A percentile compares a stretch with the other conserved stretches of the same genome.
Evolutionary conservation across 2,888 invertebrate species (phyloP).

Genomic region (Amblyjoppa fuscipennis): DNA sequence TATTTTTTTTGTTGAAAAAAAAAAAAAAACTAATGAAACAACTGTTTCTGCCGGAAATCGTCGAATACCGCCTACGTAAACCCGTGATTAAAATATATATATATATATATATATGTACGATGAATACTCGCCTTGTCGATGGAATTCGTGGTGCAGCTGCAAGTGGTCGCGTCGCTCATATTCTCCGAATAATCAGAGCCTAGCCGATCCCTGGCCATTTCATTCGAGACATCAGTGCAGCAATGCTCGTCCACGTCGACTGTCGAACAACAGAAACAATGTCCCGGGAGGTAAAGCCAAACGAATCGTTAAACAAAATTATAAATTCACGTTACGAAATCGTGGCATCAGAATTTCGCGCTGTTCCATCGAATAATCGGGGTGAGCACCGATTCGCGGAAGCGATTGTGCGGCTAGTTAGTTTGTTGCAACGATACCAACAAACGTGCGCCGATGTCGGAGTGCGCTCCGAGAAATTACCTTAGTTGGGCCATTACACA

Average conservation of each 20-base stretch:
- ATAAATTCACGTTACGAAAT: constrained; percentile 23
- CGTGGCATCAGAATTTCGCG: constrained; percentile 4
- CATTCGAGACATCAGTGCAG: constrained; percentile 75
- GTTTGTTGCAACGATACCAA: constrained; percentile 43
- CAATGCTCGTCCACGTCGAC: constrained; percentile 32
- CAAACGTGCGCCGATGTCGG: constrained; percentile 43
- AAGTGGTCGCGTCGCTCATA: constrained; percentile 82
- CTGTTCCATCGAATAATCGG: constrained; percentile 3
- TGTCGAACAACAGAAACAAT: constrained; percentile 25
- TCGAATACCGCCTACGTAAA: neutral
- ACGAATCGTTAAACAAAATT: neutral
- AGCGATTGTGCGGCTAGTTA: constrained; percentile 27
- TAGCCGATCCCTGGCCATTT: constrained; percentile 81
- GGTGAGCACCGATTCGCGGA: constrained; percentile 28
- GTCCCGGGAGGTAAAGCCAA: neutral
- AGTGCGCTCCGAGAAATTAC: constrained; percentile 37
- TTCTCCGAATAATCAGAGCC: constrained; percentile 82
- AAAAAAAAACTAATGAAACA: constrained; percentile 4
- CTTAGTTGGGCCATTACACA: constrained; percentile 42
- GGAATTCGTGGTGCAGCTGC: constrained; percentile 81
- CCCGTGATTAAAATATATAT: neutral
- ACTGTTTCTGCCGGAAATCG: neutral
- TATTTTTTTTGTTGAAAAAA: no score
- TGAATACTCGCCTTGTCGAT: constrained; percentile 78
- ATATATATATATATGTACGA: neutral